phyloP scores from a whole-genome alignment of 2,888 invertebrate species.

The Apamea sordens region DNA sequence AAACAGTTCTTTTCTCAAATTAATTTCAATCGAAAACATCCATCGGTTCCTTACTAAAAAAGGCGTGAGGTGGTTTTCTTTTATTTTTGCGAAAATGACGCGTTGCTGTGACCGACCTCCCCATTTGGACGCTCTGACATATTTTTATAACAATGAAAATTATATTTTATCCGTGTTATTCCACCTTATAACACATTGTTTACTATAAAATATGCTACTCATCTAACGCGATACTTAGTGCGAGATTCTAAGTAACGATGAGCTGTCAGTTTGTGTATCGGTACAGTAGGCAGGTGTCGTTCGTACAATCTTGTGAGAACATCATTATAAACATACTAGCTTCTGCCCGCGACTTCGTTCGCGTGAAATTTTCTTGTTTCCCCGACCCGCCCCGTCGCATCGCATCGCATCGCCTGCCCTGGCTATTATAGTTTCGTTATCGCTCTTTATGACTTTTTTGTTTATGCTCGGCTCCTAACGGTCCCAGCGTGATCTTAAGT shows the following conservation, averaged over 20 bases:
- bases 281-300: background rate
- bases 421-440: background rate
- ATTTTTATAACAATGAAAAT: background rate
- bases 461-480: background rate
- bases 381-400: background rate
- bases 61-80: too few relatives aligned
- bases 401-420: background rate
- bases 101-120: background rate
- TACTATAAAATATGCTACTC: background rate
- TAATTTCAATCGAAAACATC: too few relatives aligned
- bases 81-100: too few relatives aligned
- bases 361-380: background rate
- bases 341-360: too few relatives aligned
- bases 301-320: slow-evolving; percentile 1
- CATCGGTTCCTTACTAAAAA: too few relatives aligned
- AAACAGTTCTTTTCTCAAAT: too few relatives aligned
- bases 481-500: background rate
- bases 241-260: background rate
- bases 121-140: background rate
- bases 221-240: background rate
- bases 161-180: background rate
- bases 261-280: background rate
- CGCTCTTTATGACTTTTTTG: background rate
- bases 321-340: background rate
- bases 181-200: background rate